Evolutionary conservation across 2,797 vertebrate genomes (phyloP).

Genomic region (Hydrolagus colliei): DNA sequence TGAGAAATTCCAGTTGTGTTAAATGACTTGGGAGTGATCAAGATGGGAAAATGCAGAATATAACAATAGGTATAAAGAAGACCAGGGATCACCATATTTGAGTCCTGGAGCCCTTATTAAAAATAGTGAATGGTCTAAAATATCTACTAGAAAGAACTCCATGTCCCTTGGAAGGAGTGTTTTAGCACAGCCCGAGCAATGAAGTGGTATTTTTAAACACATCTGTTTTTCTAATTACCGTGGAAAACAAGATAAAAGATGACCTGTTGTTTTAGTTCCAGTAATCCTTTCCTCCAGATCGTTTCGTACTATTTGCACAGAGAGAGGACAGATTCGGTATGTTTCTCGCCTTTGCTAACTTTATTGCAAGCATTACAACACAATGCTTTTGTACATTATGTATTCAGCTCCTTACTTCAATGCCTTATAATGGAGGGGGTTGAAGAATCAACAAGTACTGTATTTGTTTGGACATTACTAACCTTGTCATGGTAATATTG

Average conservation of each 20-base stretch:
- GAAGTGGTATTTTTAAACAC: neutral
- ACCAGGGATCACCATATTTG: too few species aligned
- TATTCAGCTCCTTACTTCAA: neutral
- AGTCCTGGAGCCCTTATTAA: neutral
- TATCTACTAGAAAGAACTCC: neutral
- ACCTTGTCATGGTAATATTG: neutral
- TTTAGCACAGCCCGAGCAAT: neutral
- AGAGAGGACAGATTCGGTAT: neutral
- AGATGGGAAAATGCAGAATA: neutral
- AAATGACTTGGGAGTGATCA: neutral
- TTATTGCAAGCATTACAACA: neutral
- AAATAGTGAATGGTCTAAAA: neutral
- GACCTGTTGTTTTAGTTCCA: neutral
- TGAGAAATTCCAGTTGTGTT: neutral
- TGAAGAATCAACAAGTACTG: neutral
- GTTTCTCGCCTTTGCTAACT: neutral
- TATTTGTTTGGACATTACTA: too few species aligned
- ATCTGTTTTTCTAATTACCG: neutral
- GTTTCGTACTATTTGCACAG: neutral
- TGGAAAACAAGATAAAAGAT: neutral
- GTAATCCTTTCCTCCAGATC: neutral
- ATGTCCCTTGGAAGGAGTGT: neutral
- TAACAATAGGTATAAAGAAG: too few species aligned
- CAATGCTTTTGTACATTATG: neutral
- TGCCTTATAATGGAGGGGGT: neutral